These are phyloP conservation scores for Heloderma charlesbogerti DNA, from an alignment of 2,113 vertebrate genomes.

Conservation along the genomic window DNA sequence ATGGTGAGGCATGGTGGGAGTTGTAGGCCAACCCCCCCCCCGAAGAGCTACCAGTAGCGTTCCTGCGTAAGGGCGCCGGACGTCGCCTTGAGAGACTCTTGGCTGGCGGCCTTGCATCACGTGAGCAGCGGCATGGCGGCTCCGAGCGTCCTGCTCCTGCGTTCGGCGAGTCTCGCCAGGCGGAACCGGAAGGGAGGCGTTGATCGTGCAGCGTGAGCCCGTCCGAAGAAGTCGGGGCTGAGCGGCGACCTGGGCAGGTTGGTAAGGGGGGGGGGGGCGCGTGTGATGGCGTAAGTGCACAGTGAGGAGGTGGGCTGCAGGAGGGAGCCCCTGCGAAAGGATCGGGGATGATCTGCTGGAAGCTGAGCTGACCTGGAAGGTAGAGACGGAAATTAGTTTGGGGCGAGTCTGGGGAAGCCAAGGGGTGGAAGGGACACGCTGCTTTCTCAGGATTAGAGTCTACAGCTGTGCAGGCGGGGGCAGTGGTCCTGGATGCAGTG, in stretches of 20 bases:
- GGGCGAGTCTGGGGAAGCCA: background rate
- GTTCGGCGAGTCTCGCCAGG: background rate
- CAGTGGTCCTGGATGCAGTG: background rate
- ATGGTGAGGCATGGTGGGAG: too few relatives aligned
- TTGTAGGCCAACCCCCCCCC: too few relatives aligned
- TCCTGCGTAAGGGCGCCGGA: too few relatives aligned
- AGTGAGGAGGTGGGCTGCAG: background rate
- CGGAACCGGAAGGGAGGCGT: slow-evolving; percentile 4
- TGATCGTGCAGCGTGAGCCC: background rate
- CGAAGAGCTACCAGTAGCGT: too few relatives aligned
- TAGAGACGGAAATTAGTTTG: background rate
- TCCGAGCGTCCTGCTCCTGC: slow-evolving; percentile 14
- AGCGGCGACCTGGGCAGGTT: background rate
- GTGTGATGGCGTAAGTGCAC: background rate
- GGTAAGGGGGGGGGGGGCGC: background rate
- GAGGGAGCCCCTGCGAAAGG: background rate
- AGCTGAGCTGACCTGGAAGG: background rate
- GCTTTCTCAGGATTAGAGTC: background rate
- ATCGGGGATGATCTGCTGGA: too few relatives aligned
- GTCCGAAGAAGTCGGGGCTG: background rate
- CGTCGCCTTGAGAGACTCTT: too few relatives aligned
- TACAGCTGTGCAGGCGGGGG: background rate
- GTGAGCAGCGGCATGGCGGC: slow-evolving; percentile 58
- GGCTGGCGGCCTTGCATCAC: slow-evolving; percentile 40
- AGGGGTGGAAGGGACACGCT: background rate